Evolutionary conservation across 2,888 invertebrate genomes (phyloP), one percentile per base, ranked within the genome.

Genomic region (Aphodius granarius): DNA sequence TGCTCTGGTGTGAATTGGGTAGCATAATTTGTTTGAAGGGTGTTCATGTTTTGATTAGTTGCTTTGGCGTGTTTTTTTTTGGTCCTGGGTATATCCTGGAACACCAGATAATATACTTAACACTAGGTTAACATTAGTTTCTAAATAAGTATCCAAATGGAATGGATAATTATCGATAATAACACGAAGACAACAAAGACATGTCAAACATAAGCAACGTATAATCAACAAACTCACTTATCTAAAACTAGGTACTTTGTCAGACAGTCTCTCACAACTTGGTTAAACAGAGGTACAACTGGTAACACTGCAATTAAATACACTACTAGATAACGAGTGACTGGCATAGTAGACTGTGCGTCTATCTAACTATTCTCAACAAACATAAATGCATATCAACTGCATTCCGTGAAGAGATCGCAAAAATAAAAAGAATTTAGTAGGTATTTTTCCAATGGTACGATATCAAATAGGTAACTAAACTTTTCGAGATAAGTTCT

Each of bases 21-120:
- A n/a, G 68, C 20, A 21, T 22, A 68, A 68, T 19, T 68, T 68
- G 68, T 68, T 68, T 68, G 21, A 19, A 68, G 19, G 20, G 68
- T 68, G 20, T 68, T 68, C 68, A 68, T 68, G 6, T 68, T 68
- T 66, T 19, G 6, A 43, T 43, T 43, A 13, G 23, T 43, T 6
- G 43, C 43, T 43, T 43, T 43, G 43, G 43, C 13, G 6, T 43
- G 1, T 43, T 43, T 6, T 1, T 43, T 43, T 43, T 13, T 43
- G 43, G 43, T 43, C 13, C 13, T 43, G 3, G 43, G 43, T 43
- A 43, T 43, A 6, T 43, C 43, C 43, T 43, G 43, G 43, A 43
- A 43, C 1, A 43, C 1, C 9, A 6, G 13, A 43, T 43, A 9
- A 43, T 9, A 43, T 43, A 43, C 43, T 43, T 43, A 43, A 43